Evolutionary conservation across 37 sponge, comb jelly and placozoan genomes (phyloP).

Genomic region (Diacarnus erythraeanus): DNA sequence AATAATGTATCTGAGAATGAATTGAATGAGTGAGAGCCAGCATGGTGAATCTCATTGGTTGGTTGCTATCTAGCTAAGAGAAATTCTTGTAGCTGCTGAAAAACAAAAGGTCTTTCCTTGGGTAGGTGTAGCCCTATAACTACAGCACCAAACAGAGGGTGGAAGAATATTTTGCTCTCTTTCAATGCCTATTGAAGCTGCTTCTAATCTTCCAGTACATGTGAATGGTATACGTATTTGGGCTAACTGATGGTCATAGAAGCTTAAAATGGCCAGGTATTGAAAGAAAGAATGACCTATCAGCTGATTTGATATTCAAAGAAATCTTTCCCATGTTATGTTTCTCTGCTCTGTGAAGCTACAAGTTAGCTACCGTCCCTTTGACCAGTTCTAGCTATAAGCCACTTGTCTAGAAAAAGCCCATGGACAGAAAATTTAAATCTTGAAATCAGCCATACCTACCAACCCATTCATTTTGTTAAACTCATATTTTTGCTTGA

Average conservation of each 20-base stretch:
- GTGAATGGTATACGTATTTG: conserved; percentile 82
- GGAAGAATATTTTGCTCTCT: conserved; percentile 75
- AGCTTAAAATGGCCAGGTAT: conserved; percentile 52
- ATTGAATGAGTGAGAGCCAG: too few species aligned
- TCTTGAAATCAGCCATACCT: too few species aligned
- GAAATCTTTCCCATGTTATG: too few species aligned
- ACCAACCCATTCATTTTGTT: too few species aligned
- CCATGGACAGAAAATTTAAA: too few species aligned
- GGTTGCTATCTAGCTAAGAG: conserved; percentile 26
- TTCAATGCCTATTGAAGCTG: conserved; percentile 57
- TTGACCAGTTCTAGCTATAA: too few species aligned
- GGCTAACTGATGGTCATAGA: conserved; percentile 48
- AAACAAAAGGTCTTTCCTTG: conserved; percentile 41
- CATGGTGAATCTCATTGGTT: too few species aligned
- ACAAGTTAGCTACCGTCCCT: too few species aligned
- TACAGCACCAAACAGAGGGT: not conserved
- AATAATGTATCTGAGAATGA: too few species aligned
- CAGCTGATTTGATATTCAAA: conserved; percentile 71
- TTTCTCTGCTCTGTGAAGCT: too few species aligned
- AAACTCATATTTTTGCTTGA: too few species aligned
- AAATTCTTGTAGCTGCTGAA: conserved; percentile 4
- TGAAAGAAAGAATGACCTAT: conserved; percentile 46
- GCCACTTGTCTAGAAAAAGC: too few species aligned
- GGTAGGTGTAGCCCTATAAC: conserved; percentile 39
- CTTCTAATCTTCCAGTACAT: conserved; percentile 48